Evolutionary conservation across 2,113 vertebrate genomes (phyloP), one percentile per base, ranked within the genome.

Genomic region (Atherinomorus stipes): DNA sequence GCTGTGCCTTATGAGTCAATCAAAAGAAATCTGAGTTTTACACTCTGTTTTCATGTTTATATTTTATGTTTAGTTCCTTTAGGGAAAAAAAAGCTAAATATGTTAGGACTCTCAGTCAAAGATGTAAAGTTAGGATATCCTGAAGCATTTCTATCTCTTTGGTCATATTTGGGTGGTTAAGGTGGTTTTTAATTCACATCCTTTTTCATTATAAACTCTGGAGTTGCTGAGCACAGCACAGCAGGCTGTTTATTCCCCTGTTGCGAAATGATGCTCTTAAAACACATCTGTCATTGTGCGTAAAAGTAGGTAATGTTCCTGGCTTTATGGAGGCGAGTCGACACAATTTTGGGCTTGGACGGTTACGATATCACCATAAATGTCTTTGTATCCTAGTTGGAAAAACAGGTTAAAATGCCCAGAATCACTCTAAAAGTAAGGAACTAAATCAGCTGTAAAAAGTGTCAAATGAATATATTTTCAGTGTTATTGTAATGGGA

Each of bases 221-320:
- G 19, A 73, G 34, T 16, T 76, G 53, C 38, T 57, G 58, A 57
- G n/a, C 9, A 34, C 25, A 75, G 31, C 62, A 53, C 19, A 6
- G 15, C 1, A 38, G 21, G 2, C 53, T 59, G 60, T 76, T 75
- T 56, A 34, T 28, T 73, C 34, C 58, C 54, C 13, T 22, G 31
- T 40, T 23, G 1, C 66, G 50, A 21, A 76, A 40, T 18, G 44
- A 19, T 0, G 40, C 31, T 49, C 42, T 58, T 69, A 85, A 84
- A 80, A 47, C 60, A 7, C 76, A 85, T 68, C 78, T 84, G 78
- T 76, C 72, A n/a, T 28, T 34, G 42, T 19, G 71, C 0, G 1
- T 74, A 68, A 62, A 61, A 52, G 38, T 54, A 70, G 22, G 28
- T 23, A 11, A 52, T 62, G 52, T 40, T 58, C 25, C 44, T 1